Base-by-base conservation (phyloP, 2,888 invertebrate genomes). In the Lithosia quadra region DNA sequence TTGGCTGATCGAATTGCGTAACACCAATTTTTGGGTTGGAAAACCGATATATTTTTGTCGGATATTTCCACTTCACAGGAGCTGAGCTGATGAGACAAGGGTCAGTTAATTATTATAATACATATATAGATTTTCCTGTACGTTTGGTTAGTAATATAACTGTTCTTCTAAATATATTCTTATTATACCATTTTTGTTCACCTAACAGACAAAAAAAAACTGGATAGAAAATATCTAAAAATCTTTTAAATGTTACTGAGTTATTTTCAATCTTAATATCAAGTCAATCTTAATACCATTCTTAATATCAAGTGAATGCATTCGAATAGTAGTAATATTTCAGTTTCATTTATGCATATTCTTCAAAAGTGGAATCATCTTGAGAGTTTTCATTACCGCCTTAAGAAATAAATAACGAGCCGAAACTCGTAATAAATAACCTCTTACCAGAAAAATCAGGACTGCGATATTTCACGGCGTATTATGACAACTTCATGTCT, bases 61-160 rank as follows among this genome's bases (percentile, higher is more conserved):
- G 28, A 58, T 58, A 58, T 58, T 58, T 58, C 34, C 58, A 33
- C 28, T 58, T 58, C 58, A n/a, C 33, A 33, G 18, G 33, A 10
- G 24, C 22, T 10, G 24, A 13, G 28, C 11, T 58, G 34, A 58
- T 34, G n/a, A 58, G 34, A 34, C 9, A 49, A 49, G 33, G 33
- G n/a, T 58, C 18, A 22, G 58, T 0, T 56, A 22, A 56, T 24
- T 56, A 56, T 24, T 56, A 56, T 49, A 56, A 55, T 28, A 56
- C 28, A 24, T 56, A 56, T 28, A 22, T 56, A 56, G 3, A 56
- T 5, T 56, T 24, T 24, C 24, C 28, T 28, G 24, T 56, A 15
- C 24, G 56, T 13, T 56, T 28, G 7, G 56, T 28, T 18, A 24
- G 56, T 56, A 9, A 49, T n/a, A n/a, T n/a, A n/a, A n/a, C 49